A percentile compares a stretch with the other conserved stretches of the same genome.
Evolutionary conservation across 1,140 invertebrate genomes (phyloP).

Genomic region (Oscheius sp.): DNA sequence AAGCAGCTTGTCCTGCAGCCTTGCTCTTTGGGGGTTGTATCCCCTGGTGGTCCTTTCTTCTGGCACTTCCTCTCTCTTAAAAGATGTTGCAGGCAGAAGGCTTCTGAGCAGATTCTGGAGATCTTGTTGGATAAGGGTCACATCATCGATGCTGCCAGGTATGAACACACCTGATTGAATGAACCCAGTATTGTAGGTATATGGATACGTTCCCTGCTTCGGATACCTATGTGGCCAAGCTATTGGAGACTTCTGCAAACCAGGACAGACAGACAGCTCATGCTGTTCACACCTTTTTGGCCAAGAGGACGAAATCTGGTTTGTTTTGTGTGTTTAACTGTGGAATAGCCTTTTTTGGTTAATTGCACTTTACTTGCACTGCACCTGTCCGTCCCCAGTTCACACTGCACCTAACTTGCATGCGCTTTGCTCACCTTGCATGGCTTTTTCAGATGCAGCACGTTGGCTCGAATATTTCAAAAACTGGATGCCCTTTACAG

Average conservation of each 20-base stretch:
- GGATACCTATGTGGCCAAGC: neutral
- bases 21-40: too few species aligned
- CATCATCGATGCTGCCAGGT: conserved; percentile 19
- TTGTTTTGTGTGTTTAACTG: too few species aligned
- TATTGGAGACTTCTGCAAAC: neutral
- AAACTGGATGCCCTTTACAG: neutral
- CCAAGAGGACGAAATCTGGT: neutral
- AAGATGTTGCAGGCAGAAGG: conserved; percentile 6
- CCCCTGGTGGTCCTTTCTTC: too few species aligned
- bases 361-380: too few species aligned
- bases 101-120: conserved; percentile 16
- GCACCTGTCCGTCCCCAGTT: neutral
- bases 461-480: neutral
- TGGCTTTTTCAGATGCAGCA: conserved; percentile 2
- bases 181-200: too few species aligned
- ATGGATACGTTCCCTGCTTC: neutral
- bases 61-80: neutral
- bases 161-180: too few species aligned
- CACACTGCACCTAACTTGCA: neutral
- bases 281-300: neutral
- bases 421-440: neutral
- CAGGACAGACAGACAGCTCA: neutral
- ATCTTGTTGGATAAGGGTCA: conserved; percentile 16
- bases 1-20: too few species aligned
- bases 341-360: too few species aligned